Base-by-base conservation (phyloP, 2,888 invertebrate species). In the Eupithecia insigniata region DNA sequence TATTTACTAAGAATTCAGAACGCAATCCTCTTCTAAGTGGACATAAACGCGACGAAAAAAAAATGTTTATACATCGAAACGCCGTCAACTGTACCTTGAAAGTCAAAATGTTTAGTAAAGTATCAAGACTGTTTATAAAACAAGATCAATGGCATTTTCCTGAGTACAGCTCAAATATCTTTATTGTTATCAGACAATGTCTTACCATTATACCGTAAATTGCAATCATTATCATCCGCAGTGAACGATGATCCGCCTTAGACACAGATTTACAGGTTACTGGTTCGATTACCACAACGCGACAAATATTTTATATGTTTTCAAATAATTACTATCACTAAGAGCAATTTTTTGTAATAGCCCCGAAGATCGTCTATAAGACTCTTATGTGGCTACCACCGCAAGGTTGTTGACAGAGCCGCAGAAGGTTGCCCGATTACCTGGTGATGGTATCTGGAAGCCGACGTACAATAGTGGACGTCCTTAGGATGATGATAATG, bases 91-190 rank as follows among this genome's bases (percentile, higher is more conserved):
- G 3, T 51, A 51, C 22, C n/a, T n/a, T n/a, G n/a, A n/a, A n/a
- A n/a, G n/a, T n/a, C 26, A 55, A 55, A 55, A 55, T 55, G 26
- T 55, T 55, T 55, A 55, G 22, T 55, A 55, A 26, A 55, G 22
- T 14, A 26, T 55, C 55, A 55, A 55, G 22, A 55, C 55, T 55
- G 55, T 55, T 55, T 55, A 26, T 55, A 55, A 55, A 55, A 55
- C 26, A 51, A 22, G 12, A 26, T 14, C 55, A 14, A 14, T 5
- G 14, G 0, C 22, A 14, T 3, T 55, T 55, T 55, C 5, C 55
- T 55, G 26, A 55, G 55, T 22, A 51, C 8, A 51, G 46, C 22
- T 51, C 51, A 22, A 55, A 55, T 55, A 26, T 26, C 55, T 26
- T 12, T 12, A 26, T 55, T 55, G 55, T 26, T 55, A 12, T 12